A percentile compares a stretch with the other conserved stretches of the same genome.
Evolutionary conservation across 1,140 invertebrate species (phyloP).

Genomic region (Monomorium pharaonis): DNA sequence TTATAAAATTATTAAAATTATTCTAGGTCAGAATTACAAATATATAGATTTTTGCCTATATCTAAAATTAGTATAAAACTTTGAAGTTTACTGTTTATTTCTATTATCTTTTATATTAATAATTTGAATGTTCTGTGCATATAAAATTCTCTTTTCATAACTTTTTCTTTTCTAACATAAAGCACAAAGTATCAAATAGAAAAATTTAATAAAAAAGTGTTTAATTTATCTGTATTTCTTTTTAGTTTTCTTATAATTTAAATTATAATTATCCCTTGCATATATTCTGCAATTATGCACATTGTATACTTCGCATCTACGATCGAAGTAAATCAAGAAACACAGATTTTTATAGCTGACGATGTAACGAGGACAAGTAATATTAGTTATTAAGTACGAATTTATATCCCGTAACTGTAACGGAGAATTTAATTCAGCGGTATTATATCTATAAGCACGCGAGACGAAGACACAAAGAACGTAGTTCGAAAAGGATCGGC

Average conservation of each 20-base stretch:
- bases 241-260: too few relatives aligned
- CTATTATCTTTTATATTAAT: not conserved
- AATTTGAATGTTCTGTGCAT: not conserved
- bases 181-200: not conserved
- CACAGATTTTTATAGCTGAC: conserved; percentile 12
- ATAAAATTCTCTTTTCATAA: not conserved
- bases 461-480: conserved; percentile 25
- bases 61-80: not conserved
- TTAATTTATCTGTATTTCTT: conserved; percentile 25
- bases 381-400: conserved; percentile 32
- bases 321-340: conserved; percentile 16
- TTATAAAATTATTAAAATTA: not conserved
- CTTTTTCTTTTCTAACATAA: not conserved
- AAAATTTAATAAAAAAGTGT: not conserved
- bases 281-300: not conserved
- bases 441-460: conserved; percentile 5
- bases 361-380: conserved; percentile 25
- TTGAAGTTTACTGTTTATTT: not conserved
- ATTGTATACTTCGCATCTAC: not conserved
- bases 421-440: conserved; percentile 6
- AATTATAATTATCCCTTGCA: too few relatives aligned
- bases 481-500: conserved; percentile 42
- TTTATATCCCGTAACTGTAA: conserved; percentile 42
- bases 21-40: not conserved
- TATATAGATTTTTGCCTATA: not conserved